phyloP scores from a whole-genome alignment of 2,888 invertebrate genomes.

The Acrobasis suavella region DNA sequence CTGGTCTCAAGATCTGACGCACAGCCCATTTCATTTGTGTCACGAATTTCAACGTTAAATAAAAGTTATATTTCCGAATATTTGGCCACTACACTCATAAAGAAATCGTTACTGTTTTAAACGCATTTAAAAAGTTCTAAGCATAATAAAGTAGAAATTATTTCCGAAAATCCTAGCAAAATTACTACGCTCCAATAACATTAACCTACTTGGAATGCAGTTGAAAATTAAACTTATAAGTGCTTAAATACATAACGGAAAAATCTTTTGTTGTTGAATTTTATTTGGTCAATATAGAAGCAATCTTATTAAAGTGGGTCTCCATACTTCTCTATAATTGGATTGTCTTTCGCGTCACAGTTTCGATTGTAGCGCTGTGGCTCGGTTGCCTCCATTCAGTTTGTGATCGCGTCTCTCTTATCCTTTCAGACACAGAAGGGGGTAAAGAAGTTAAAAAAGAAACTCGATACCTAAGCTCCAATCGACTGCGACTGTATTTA shows the following conservation, averaged over 20 bases:
- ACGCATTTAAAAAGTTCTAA: not conserved
- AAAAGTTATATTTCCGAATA: not conserved
- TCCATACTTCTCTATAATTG: slow-evolving; percentile 19
- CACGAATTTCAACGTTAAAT: slow-evolving; percentile 30
- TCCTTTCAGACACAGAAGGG: not conserved
- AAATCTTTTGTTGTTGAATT: slow-evolving; percentile 7
- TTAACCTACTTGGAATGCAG: slow-evolving; percentile 14
- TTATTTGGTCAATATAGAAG: slow-evolving; percentile 18
- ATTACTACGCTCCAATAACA: slow-evolving; percentile 12
- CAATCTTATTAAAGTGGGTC: slow-evolving; percentile 18
- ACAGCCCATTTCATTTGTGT: slow-evolving; percentile 40
- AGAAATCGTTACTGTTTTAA: not conserved
- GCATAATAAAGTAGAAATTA: not conserved
- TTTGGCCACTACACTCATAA: not conserved
- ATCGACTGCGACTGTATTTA: slow-evolving; percentile 34
- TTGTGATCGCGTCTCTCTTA: not conserved
- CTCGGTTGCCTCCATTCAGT: slow-evolving; percentile 9
- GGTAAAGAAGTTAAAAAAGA: slow-evolving; percentile 24
- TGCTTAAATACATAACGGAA: slow-evolving; percentile 6
- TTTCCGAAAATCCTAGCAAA: not conserved
- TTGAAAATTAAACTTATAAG: slow-evolving; percentile 3
- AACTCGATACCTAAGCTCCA: slow-evolving; percentile 23
- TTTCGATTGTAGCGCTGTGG: slow-evolving; percentile 11
- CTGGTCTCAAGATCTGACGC: slow-evolving; percentile 45
- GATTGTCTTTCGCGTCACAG: slow-evolving; percentile 14